Percentiles rank a stretch among this genome's conserved stretches.
phyloP scores from a whole-genome alignment of 2,113 vertebrate species.

The Pseudopodoces humilis region DNA sequence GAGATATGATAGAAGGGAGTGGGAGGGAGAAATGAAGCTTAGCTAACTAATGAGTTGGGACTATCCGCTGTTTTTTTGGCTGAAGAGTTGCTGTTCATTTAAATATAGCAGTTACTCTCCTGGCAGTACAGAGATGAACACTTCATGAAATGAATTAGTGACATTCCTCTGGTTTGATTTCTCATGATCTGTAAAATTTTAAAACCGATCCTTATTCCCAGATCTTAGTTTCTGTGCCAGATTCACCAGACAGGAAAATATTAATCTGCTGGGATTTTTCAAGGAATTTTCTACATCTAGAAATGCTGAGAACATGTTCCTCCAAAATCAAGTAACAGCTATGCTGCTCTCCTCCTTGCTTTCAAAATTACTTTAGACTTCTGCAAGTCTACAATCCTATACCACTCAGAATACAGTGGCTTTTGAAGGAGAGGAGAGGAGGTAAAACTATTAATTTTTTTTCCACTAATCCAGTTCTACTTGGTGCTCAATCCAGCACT shows the following conservation, averaged over 20 bases:
- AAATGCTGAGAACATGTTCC: neutral
- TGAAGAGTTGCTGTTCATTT: neutral
- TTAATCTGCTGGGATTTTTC: slow-evolving; percentile 52
- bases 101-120: slow-evolving; percentile 40
- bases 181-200: slow-evolving; percentile 59
- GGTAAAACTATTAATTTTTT: neutral
- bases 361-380: neutral
- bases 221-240: slow-evolving; percentile 34
- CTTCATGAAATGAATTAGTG: slow-evolving; percentile 58
- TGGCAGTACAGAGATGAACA: slow-evolving; percentile 27
- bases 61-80: neutral
- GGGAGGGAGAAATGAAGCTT: slow-evolving; percentile 27
- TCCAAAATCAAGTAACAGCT: slow-evolving; percentile 2
- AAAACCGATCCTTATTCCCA: slow-evolving; percentile 57
- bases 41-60: slow-evolving; percentile 27
- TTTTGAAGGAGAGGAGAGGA: neutral
- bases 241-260: slow-evolving; percentile 55
- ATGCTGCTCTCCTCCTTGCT: neutral
- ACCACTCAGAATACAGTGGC: neutral
- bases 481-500: neutral
- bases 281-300: slow-evolving; percentile 33
- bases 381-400: neutral
- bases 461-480: neutral
- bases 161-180: slow-evolving; percentile 59
- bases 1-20: slow-evolving; percentile 25